Percentiles rank a stretch among this genome's conserved stretches.
These are phyloP conservation scores for Bilobella aurantiaca DNA, from an alignment of 1,140 invertebrate genomes.

Conservation along the genomic window DNA sequence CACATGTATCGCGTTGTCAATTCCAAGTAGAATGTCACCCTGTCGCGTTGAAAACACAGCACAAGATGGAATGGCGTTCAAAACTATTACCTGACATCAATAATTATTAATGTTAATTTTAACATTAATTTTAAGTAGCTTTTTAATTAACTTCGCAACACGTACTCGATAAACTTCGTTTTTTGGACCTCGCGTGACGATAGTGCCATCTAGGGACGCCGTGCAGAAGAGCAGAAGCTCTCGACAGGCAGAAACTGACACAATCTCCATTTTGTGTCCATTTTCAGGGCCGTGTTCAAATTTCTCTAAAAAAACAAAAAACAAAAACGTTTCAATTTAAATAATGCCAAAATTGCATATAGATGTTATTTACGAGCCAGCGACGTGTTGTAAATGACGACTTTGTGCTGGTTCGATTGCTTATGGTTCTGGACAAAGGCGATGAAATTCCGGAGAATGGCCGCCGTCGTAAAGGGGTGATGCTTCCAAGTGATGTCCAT, in stretches of 20 bases:
- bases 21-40: conserved; percentile 35
- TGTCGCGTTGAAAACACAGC: conserved; percentile 29
- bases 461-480: conserved; percentile 20
- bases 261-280: conserved; percentile 22
- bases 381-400: conserved; percentile 27
- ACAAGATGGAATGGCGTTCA: conserved; percentile 30
- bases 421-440: conserved; percentile 21
- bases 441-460: conserved; percentile 14
- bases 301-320: conserved; percentile 14
- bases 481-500: conserved; percentile 30
- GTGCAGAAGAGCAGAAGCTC: conserved; percentile 30
- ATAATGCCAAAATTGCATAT: neutral
- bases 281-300: conserved; percentile 18
- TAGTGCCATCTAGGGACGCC: conserved; percentile 29
- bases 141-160: too few species aligned
- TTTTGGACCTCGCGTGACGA: conserved; percentile 32
- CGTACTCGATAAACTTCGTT: conserved; percentile 27
- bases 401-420: conserved; percentile 15
- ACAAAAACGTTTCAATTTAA: neutral
- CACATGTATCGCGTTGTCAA: conserved; percentile 15
- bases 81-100: conserved; percentile 16
- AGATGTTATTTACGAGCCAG: conserved; percentile 13
- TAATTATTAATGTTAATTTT: neutral
- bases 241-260: conserved; percentile 21
- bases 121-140: neutral